Evolutionary conservation across 2,888 invertebrate species (phyloP), one percentile per base, ranked within the genome.

Genomic region (Cecidostiba fungosa): DNA sequence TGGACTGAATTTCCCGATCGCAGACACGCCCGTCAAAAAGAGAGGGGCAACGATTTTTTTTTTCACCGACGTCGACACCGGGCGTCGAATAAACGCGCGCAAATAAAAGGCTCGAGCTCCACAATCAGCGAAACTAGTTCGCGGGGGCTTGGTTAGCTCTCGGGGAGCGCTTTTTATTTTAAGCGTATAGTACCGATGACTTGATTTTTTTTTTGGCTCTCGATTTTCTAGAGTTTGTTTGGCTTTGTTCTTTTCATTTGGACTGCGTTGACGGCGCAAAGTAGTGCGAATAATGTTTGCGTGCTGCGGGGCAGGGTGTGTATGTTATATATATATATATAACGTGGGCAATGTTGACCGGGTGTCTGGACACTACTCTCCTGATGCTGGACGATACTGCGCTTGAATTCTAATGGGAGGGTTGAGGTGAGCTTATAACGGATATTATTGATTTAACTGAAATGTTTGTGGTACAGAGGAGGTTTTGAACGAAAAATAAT

Each of bases 61-160:
- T 59, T 59, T 10, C 29, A 1, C 26, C 26, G 14, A 12, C 66
- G 0, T 14, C 66, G 26, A 29, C 66, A 23, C 47, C 14, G 47
- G 73, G 73, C 73, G 29, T 73, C 73, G 73, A 73, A 47, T 73
- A 73, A 39, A 73, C 47, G 73, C 73, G 73, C 73, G 73, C 43
- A 73, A 73, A 73, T 73, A 73, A 73, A 73, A 73, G 73, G 47
- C 43, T 43, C 23, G 39, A 16, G 43, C 12, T 73, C 73, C 47
- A 73, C 73, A 73, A 73, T 73, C 73, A 47, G 73, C 73, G 73
- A 66, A 47, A 73, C 73, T 43, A 73, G 73, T 73, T 73, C 73
- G 54, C 59, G 23, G 6, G 10, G 8, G 47, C 47, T 32, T 32
- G 47, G 47, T 6, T 16, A 47, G 47, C 5, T 47, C 8, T n/a